Percentiles rank a stretch among this genome's conserved stretches.
Conservation (phyloP, 1,140 invertebrate genomes). For the Sipha flava region DNA sequence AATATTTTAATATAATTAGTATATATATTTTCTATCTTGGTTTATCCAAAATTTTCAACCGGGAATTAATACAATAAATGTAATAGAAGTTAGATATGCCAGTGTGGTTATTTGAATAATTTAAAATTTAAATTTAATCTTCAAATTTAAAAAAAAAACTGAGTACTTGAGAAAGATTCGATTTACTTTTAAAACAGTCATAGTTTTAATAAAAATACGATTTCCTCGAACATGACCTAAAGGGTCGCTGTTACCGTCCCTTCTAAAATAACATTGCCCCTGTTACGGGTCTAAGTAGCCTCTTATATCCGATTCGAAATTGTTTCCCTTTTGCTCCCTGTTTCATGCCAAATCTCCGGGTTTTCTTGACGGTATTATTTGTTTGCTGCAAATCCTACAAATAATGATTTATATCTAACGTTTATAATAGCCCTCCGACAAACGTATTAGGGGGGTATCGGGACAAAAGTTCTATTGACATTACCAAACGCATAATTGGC, state of each 20-base stretch:
- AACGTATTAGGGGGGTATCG: neutral
- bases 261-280: neutral
- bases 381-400: constrained; percentile 21
- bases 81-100: too few species aligned
- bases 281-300: constrained; percentile 19
- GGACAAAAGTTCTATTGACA: neutral
- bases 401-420: constrained; percentile 24
- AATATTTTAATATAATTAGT: too few species aligned
- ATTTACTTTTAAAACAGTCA: neutral
- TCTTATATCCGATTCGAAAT: constrained; percentile 26
- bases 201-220: constrained; percentile 15
- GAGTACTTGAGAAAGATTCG: neutral
- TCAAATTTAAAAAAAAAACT: too few species aligned
- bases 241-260: neutral
- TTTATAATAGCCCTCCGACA: constrained; percentile 8
- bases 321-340: constrained; percentile 16
- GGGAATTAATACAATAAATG: too few species aligned
- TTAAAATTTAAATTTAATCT: neutral
- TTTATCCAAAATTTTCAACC: too few species aligned
- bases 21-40: too few species aligned
- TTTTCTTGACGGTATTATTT: constrained; percentile 26
- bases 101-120: too few species aligned
- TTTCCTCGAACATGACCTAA: neutral
- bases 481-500: neutral
- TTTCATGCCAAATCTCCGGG: constrained; percentile 21